phyloP scores from a whole-genome alignment of 30 jellyfish, hydroid and myxozoan genomes.

The Hydractinia echinata region DNA sequence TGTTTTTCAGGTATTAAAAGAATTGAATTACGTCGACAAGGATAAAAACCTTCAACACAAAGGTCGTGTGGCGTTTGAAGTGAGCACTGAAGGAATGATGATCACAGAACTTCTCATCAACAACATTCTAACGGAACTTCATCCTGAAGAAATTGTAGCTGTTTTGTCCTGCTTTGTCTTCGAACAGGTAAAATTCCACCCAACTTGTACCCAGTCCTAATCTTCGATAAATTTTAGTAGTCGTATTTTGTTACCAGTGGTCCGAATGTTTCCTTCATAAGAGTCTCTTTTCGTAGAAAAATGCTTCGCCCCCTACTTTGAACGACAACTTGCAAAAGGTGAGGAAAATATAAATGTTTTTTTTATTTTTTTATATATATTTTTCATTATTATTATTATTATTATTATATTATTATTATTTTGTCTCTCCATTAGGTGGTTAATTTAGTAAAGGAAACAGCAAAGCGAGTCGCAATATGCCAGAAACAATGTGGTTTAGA shows the following conservation, averaged over 20 bases:
- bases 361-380: too few species aligned
- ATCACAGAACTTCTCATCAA: conserved; percentile 82
- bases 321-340: conserved; percentile 73
- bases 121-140: conserved; percentile 61
- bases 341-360: neutral
- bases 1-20: conserved; percentile 56
- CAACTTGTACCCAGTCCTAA: neutral
- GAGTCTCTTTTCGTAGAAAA: conserved; percentile 33
- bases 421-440: conserved; percentile 50
- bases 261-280: neutral
- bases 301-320: conserved; percentile 67
- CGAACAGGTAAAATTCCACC: conserved; percentile 56
- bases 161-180: conserved; percentile 87
- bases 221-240: neutral
- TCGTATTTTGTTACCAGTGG: too few species aligned
- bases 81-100: conserved; percentile 85
- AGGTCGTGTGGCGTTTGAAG: conserved; percentile 89
- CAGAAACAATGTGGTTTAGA: conserved; percentile 81
- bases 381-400: too few species aligned
- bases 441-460: conserved; percentile 46
- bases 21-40: conserved; percentile 59
- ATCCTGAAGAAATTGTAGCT: conserved; percentile 95
- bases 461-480: conserved; percentile 54
- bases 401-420: neutral
- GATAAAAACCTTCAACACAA: conserved; percentile 59